Evolutionary conservation across 2,888 invertebrate species (phyloP), one percentile per base, ranked within the genome.

Genomic region (Pseudanteris insignis): DNA sequence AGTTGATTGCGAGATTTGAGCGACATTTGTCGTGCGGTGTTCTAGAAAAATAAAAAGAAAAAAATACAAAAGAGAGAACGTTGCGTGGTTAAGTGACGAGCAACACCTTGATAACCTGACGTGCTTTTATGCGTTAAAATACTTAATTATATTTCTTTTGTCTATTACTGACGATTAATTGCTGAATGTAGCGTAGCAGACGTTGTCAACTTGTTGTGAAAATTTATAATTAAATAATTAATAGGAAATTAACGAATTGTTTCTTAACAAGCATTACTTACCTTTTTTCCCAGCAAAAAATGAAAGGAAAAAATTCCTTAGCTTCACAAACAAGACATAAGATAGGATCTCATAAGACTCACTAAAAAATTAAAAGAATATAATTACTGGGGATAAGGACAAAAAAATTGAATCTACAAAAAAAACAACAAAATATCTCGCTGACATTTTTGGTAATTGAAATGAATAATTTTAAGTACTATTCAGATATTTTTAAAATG

Each of bases 71-170:
- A n/a, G n/a, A 40, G 32, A 14, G 15, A 6, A 9, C 4, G 18
- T 32, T 6, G 2, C 32, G 8, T 53, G 12, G 11, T 2, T 3
- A 2, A 9, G 28, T 40, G 37, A 8, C 38, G 21, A 11, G 32
- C 51, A n/a, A n/a, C n/a, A n/a, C n/a, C 51, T 59, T 51, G 51
- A 59, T 51, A 51, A 51, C 41, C 29, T 57, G 47, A 5, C 29
- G 12, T 10, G 24, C 14, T 38, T 40, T 33, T 38, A 24, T 29
- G 14, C 43, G 25, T 36, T 25, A 51, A 51, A 59, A 51, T 47
- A 12, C 15, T 50, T 46, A 58, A 58, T 58, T 51, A 36, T 40
- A 11, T 36, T 34, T 48, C 47, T 44, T 38, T 12, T 41, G 3
- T 10, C 38, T 44, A 34, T 40, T 29, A 44, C 44, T 50, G 34